phyloP scores from a whole-genome alignment of 2,888 invertebrate species.

The Drosophila pseudotakahashii region DNA sequence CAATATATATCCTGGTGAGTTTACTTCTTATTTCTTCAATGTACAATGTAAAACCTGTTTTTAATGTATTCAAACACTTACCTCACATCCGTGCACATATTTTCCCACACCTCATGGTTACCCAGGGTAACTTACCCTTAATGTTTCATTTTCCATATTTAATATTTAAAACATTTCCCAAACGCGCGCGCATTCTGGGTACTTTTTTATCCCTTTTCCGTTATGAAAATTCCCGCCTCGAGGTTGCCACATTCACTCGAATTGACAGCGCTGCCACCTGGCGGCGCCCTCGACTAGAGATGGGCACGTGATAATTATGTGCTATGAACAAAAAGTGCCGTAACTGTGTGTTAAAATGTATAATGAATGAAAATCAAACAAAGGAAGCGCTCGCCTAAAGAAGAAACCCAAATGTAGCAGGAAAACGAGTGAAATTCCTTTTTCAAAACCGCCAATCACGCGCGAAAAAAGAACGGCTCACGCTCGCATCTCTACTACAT shows the following conservation, averaged over 20 bases:
- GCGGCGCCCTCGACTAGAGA: constrained; percentile 16
- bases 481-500: constrained; percentile 36
- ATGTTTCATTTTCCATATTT: neutral
- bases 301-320: constrained; percentile 21
- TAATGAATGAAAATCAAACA: neutral
- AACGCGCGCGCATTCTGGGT: constrained; percentile 26
- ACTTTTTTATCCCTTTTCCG: constrained; percentile 26
- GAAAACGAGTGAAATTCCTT: neutral
- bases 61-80: neutral
- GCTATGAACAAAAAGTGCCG: neutral
- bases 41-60: too few species aligned
- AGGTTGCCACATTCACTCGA: constrained; percentile 11
- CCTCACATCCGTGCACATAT: neutral
- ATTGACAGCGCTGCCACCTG: constrained; percentile 17
- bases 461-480: constrained; percentile 16
- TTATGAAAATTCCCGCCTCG: constrained; percentile 25
- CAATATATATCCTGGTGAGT: constrained; percentile 14
- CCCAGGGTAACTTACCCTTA: neutral
- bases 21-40: neutral
- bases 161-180: constrained; percentile 6
- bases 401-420: neutral
- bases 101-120: neutral
- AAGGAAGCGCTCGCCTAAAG: neutral
- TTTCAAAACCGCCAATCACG: constrained; percentile 3
- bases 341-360: neutral